Evolutionary conservation across 2,113 vertebrate species (phyloP), one percentile per base, ranked within the genome.

Genomic region (Hippolais icterina): DNA sequence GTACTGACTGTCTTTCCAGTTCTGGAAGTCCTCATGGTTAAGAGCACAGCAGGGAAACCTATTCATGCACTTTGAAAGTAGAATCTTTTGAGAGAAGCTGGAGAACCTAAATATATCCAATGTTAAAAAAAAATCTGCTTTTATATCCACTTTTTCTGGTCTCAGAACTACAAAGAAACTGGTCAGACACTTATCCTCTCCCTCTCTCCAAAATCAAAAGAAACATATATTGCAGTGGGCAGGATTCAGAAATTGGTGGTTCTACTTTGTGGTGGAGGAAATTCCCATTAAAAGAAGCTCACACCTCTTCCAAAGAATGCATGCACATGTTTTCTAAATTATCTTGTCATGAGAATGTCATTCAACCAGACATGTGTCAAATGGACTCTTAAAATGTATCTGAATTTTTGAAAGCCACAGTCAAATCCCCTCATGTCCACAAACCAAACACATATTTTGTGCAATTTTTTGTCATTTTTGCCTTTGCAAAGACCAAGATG

Each of bases 401-500:
- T 17, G 28, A 78, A 83, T 20, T 63, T 92, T 59, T 63, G 35
- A 63, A 64, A 89, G 15, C 25, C 3, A 6, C 28, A 46, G 35
- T 12, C 25, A 80, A 33, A 15, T 61, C 20, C 22, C 6, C 3
- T 13, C 0, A 0, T 13, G 7, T 21, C 11, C 0, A 0, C 33
- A 66, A 65, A 5, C 5, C 19, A 53, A 94, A 82, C 14, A 57
- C 1, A 2, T n/a, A 31, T 56, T 78, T 81, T 79, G 16, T 69
- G 31, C 10, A 56, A 9, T 31, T 84, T 46, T 50, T 81, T 6
- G 4, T 9, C 10, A n/a, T 24, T 81, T 89, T 49, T 74, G 15
- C 15, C 24, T 61, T 74, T 82, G 35, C 20, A 31, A 65, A 87
- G 29, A 69, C 21, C 7, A 84, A 78, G 12, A 69, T 7, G 4